Percentiles rank a stretch among this genome's conserved stretches.
These are phyloP conservation scores for Balaenoptera acutorostrata DNA, from an alignment of 2,113 vertebrate species.

Conservation along the genomic window DNA sequence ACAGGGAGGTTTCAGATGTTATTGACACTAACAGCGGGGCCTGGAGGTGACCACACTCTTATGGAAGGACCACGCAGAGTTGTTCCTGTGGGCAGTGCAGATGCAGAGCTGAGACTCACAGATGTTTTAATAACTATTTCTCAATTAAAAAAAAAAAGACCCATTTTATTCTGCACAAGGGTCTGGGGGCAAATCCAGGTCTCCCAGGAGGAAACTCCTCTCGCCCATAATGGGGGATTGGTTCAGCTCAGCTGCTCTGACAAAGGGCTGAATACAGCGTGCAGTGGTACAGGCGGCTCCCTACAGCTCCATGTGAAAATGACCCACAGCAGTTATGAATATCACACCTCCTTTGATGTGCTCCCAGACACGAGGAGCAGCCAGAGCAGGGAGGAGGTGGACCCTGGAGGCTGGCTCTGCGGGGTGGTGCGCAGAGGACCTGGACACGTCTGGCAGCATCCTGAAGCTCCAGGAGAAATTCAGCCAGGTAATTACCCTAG, in stretches of 20 bases:
- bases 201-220: conserved; percentile 52
- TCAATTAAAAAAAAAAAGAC: conserved; percentile 1
- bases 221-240: conserved; percentile 22
- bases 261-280: conserved; percentile 45
- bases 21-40: background rate
- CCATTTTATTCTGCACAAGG: conserved; percentile 46
- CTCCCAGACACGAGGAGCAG: conserved; percentile 44
- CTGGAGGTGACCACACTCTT: conserved; percentile 4
- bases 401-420: conserved; percentile 12
- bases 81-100: background rate
- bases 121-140: conserved; percentile 63
- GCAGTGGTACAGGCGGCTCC: conserved; percentile 29
- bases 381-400: background rate
- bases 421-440: background rate
- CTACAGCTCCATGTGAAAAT: conserved; percentile 52
- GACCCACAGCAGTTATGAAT: conserved; percentile 66
- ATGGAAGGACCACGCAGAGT: background rate
- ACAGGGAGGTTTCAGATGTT: background rate
- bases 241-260: conserved; percentile 58
- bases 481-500: conserved; percentile 35
- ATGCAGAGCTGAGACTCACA: conserved; percentile 7
- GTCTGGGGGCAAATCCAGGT: conserved; percentile 51
- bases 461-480: conserved; percentile 35
- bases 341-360: conserved; percentile 70
- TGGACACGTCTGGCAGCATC: conserved; percentile 43